phyloP scores from a whole-genome alignment of 2,797 vertebrate species.

The Xenentodon cancila region DNA sequence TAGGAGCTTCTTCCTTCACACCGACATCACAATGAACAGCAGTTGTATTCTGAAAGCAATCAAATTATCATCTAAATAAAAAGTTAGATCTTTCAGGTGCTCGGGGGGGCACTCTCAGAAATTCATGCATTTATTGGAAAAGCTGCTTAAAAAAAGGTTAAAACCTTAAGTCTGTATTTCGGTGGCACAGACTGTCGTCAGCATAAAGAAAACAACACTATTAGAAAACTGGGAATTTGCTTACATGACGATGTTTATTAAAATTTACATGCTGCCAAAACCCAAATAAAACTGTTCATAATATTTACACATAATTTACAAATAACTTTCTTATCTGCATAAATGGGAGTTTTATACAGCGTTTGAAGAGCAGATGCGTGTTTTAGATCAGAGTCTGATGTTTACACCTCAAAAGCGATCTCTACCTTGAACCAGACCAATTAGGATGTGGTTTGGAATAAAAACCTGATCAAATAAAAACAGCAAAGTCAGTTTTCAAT shows the following conservation, averaged over 20 bases:
- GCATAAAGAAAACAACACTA: conserved; percentile 34
- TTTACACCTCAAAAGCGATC: conserved; percentile 46
- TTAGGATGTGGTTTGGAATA: conserved; percentile 29
- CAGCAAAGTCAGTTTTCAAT: conserved; percentile 17
- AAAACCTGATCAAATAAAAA: conserved; percentile 34
- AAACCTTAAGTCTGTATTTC: conserved; percentile 25
- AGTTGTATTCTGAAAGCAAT: conserved; percentile 63
- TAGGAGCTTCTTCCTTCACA: conserved; percentile 68
- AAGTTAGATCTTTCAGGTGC: conserved; percentile 61
- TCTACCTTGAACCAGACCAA: conserved; percentile 39
- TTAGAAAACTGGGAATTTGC: conserved; percentile 38
- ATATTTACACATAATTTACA: conserved; percentile 82
- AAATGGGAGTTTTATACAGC: conserved; percentile 25
- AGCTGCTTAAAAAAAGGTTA: conserved; percentile 3
- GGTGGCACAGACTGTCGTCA: conserved; percentile 2
- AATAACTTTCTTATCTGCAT: conserved; percentile 40
- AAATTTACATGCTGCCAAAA: conserved; percentile 80
- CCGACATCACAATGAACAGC: conserved; percentile 67
- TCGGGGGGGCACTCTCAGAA: conserved; percentile 33
- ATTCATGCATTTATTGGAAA: conserved; percentile 35
- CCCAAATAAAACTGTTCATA: conserved; percentile 70
- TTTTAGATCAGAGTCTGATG: conserved; percentile 33
- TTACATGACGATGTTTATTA: conserved; percentile 79
- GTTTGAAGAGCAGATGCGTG: conserved; percentile 34
- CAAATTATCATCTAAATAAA: conserved; percentile 74